Percentiles rank a stretch among this genome's conserved stretches.
Conservation (phyloP, 2,888 invertebrate genomes). For the Leptopterna dolabrata region DNA sequence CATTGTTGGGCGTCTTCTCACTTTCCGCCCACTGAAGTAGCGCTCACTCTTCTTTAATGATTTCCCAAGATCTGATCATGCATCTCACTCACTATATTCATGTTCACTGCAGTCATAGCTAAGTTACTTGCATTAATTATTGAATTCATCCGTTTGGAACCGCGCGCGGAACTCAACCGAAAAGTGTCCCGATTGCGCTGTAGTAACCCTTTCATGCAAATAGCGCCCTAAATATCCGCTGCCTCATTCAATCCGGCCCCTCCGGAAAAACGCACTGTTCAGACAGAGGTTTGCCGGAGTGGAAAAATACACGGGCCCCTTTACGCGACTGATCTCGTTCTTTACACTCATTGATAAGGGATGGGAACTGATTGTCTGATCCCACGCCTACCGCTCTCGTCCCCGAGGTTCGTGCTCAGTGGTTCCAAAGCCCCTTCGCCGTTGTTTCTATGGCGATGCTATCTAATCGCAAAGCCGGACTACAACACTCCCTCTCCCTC, state of each 20-base stretch:
- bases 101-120: no score
- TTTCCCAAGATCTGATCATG: no score
- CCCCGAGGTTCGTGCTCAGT: neutral
- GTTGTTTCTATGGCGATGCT: neutral
- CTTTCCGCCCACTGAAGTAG: no score
- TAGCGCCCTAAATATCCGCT: neutral
- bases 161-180: neutral
- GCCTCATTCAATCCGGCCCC: neutral
- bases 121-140: no score
- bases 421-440: neutral
- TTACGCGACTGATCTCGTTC: slow-evolving; percentile 10
- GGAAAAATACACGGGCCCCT: slow-evolving; percentile 18
- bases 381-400: neutral
- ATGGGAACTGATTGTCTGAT: slow-evolving; percentile 23
- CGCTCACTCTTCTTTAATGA: no score
- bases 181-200: neutral
- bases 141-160: neutral
- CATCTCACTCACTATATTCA: no score
- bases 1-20: no score
- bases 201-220: neutral
- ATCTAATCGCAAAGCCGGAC: slow-evolving; percentile 6
- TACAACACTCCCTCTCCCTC: no score
- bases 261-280: neutral
- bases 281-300: neutral
- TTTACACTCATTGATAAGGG: slow-evolving; percentile 6